Evolutionary conservation across 2,888 invertebrate genomes (phyloP).

Genomic region (Catocala nupta): DNA sequence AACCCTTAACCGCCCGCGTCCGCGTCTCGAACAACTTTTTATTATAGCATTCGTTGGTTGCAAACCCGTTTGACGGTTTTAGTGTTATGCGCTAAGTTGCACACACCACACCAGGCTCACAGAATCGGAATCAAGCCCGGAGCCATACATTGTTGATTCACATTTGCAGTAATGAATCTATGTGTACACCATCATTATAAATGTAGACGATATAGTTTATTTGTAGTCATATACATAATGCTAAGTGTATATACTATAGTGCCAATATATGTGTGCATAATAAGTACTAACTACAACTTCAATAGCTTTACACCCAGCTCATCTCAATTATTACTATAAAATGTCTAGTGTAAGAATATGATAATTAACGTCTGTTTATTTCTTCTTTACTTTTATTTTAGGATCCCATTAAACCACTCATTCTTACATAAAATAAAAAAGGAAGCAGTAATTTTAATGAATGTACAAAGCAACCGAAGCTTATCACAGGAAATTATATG

Average conservation of each 20-base stretch:
- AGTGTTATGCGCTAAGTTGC: conserved; percentile 69
- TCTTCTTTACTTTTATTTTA: no score
- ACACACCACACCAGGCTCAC: conserved; percentile 69
- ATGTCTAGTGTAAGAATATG: no score
- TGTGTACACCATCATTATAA: no score
- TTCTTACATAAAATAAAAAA: conserved; percentile 27
- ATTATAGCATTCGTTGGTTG: conserved; percentile 75
- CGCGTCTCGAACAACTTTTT: conserved; percentile 77
- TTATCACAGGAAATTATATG: conserved; percentile 59
- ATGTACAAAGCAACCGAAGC: conserved; percentile 41
- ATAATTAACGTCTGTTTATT: no score
- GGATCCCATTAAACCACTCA: neutral
- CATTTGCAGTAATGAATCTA: conserved; percentile 15
- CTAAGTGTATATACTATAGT: no score
- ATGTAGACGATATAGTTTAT: no score
- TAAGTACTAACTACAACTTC: no score
- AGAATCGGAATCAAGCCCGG: conserved; percentile 56
- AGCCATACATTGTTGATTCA: conserved; percentile 29
- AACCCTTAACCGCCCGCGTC: conserved; percentile 39
- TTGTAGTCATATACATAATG: no score
- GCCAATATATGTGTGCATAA: no score
- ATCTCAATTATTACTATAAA: no score
- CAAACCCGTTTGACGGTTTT: conserved; percentile 79
- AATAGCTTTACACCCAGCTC: no score
- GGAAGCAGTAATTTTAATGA: conserved; percentile 46